Conservation (phyloP, 2,888 invertebrate species). For the Cephus spinipes region DNA sequence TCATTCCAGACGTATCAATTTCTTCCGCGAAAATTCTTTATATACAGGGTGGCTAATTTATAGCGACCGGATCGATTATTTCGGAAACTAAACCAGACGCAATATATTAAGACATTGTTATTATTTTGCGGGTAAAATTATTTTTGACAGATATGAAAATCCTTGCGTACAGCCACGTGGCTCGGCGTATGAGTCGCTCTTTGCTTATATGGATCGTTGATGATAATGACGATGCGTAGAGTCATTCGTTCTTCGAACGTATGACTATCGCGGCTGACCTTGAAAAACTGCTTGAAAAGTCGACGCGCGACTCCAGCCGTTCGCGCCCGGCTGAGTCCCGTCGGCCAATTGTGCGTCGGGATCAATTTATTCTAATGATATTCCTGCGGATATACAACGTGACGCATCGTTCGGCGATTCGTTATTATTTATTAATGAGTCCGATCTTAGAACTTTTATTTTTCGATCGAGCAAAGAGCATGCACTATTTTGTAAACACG, state of each 20-base stretch:
- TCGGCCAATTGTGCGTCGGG: background rate
- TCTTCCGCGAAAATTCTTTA: background rate
- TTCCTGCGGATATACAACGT: background rate
- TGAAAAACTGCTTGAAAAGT: background rate
- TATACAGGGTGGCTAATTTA: too few relatives aligned
- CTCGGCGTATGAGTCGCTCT: background rate
- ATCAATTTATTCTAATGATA: background rate
- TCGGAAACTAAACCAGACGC: too few relatives aligned
- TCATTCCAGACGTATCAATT: constrained; percentile 27
- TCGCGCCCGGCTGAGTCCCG: too few relatives aligned
- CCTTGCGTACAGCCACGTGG: background rate
- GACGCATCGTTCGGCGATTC: background rate
- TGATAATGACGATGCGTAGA: background rate
- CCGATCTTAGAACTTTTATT: too few relatives aligned
- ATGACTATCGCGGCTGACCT: background rate
- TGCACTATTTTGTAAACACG: background rate
- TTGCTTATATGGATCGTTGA: background rate
- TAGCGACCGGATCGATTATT: too few relatives aligned
- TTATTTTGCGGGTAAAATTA: background rate
- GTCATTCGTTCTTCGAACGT: background rate
- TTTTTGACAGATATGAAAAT: too few relatives aligned
- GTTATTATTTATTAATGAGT: background rate
- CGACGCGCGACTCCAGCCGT: background rate
- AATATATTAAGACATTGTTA: background rate
- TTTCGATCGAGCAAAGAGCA: background rate